Base-by-base conservation (phyloP, 1,140 invertebrate genomes). In the Rhysida immarginata region DNA sequence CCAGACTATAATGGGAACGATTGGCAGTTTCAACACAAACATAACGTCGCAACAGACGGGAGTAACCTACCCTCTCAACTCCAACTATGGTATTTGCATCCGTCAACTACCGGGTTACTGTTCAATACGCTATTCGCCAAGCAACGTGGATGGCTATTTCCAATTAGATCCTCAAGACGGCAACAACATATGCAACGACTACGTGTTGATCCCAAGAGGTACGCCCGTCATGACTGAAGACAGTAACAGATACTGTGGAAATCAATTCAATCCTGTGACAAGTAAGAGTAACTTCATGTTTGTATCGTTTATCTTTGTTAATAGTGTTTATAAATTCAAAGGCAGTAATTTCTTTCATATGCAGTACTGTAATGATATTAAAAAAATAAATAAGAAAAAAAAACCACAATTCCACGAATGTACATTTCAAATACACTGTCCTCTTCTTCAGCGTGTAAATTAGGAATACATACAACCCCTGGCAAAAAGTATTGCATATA, bases 1-100 rank as follows among this genome's bases (percentile, higher is more conserved):
- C 54, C 56, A 56, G 14, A 43, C 45, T 11, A 21, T 60, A 5
- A 56, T 58, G 1, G 64, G 61, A 0, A 54, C 57, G 2, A 52
- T 65, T 41, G 60, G 62, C 48, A 59, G 58, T 27, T 65, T 64
- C 48, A 64, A 64, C 53, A 41, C 35, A 41, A n/a, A n/a, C n/a
- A n/a, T 11, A 11, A 11, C 35, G 11, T 61, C 35, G 11, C n/a
- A 11, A 11, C 11, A 11, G 11, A 11, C 35, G 11, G 35, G 35
- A 11, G 35, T 41, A n/a, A 41, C 35, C 11, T 41, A 41, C n/a
- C 35, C 35, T 41, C 11, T n/a, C 35, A 41, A n/a, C n/a, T n/a
- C 11, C 11, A 41, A 41, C n/a, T 41, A 41, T n/a, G 35, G 11
- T n/a, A n/a, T 41, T 11, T 41, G 35, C 35, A n/a, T 41, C n/a